A percentile compares a stretch with the other conserved stretches of the same genome.
These are phyloP conservation scores for Drosophila gaucha DNA, from an alignment of 2,888 invertebrate genomes.

Conservation along the genomic window DNA sequence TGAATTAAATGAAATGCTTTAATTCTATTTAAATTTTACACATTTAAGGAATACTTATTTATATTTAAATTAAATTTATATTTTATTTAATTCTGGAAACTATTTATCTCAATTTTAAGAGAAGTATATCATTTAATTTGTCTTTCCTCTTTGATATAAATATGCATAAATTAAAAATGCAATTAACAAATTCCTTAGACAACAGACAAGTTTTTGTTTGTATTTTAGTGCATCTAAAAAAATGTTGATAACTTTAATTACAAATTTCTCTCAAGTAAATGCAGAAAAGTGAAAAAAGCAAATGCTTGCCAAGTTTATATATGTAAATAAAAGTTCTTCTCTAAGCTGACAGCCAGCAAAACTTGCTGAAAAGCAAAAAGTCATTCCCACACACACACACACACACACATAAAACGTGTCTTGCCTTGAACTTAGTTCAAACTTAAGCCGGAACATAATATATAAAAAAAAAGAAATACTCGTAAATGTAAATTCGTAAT, in stretches of 20 bases:
- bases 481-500: slow-evolving; percentile 36
- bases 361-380: slow-evolving; percentile 33
- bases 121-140: no score
- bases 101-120: no score
- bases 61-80: no score
- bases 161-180: neutral
- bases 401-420: neutral
- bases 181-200: neutral
- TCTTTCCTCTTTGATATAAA: no score
- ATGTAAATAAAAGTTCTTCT: slow-evolving; percentile 33
- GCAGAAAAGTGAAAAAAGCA: slow-evolving; percentile 29
- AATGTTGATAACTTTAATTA: slow-evolving; percentile 18
- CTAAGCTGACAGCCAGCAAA: slow-evolving; percentile 16
- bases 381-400: slow-evolving; percentile 17
- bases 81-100: no score
- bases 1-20: no score
- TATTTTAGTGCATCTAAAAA: neutral
- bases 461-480: slow-evolving; percentile 13
- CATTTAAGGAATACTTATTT: no score
- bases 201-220: neutral
- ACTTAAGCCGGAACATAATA: slow-evolving; percentile 8
- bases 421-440: slow-evolving; percentile 22
- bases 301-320: slow-evolving; percentile 28
- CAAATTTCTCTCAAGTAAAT: slow-evolving; percentile 7
- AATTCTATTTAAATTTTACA: no score